phyloP scores from a whole-genome alignment of 1,140 invertebrate species.

The Diploscapter pachys region DNA sequence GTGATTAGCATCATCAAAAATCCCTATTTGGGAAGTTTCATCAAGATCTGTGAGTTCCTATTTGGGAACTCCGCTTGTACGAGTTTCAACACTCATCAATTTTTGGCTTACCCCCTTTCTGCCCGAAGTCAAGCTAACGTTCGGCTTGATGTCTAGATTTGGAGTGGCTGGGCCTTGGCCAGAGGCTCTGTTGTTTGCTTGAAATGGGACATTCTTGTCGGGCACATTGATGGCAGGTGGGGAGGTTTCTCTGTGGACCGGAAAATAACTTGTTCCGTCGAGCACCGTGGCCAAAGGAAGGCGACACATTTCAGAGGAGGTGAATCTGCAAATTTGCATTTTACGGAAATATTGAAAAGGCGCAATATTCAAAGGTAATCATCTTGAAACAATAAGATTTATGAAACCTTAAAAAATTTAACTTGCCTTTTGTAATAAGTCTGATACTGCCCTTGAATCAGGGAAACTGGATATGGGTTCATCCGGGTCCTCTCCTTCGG shows the following conservation, averaged over 20 bases:
- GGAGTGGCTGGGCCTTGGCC: too few relatives aligned
- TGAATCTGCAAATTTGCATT: conserved; percentile 5
- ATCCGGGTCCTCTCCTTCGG: conserved; percentile 13
- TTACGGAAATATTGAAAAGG: not conserved
- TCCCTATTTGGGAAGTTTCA: too few relatives aligned
- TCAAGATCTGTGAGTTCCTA: too few relatives aligned
- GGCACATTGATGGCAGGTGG: conserved; percentile 27
- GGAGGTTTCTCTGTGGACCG: conserved; percentile 7
- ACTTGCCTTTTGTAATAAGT: conserved; percentile 25
- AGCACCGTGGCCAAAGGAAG: conserved; percentile 28
- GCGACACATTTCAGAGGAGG: conserved; percentile 18
- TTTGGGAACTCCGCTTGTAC: too few relatives aligned
- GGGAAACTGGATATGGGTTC: conserved; percentile 18
- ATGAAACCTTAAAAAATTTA: not conserved
- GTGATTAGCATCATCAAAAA: too few relatives aligned
- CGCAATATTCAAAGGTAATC: too few relatives aligned
- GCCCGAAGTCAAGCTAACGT: too few relatives aligned
- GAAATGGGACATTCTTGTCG: not conserved
- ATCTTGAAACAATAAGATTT: too few relatives aligned
- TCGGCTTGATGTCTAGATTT: too few relatives aligned
- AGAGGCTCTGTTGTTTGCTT: too few relatives aligned
- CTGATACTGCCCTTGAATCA: conserved; percentile 29
- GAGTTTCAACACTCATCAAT: too few relatives aligned
- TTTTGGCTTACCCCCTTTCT: too few relatives aligned
- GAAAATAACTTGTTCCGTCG: conserved; percentile 9